Evolutionary conservation across 2,888 invertebrate genomes (phyloP).

Genomic region (Empis livida): DNA sequence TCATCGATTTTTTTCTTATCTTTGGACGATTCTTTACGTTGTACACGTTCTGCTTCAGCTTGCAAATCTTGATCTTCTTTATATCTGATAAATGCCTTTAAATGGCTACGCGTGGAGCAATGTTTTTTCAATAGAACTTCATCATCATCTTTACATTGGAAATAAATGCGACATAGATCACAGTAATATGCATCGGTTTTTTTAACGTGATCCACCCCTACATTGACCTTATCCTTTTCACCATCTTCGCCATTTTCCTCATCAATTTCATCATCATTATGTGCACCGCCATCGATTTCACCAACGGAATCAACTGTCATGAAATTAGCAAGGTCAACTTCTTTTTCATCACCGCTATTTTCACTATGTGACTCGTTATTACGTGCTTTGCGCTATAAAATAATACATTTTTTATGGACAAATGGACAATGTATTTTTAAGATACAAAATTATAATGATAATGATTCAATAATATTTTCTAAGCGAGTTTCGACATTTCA

Average conservation of each 20-base stretch:
- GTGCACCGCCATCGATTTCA: constrained; percentile 54
- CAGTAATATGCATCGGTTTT: constrained; percentile 68
- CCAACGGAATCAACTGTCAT: constrained; percentile 83
- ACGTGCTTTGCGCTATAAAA: constrained; percentile 43
- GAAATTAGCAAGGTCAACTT: constrained; percentile 69
- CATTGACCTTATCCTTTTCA: constrained; percentile 41
- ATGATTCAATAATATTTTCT: too few relatives aligned
- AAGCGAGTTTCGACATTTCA: too few relatives aligned
- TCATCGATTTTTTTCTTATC: constrained; percentile 9
- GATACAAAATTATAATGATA: too few relatives aligned
- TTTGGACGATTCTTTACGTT: constrained; percentile 25
- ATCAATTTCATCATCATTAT: constrained; percentile 36
- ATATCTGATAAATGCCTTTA: constrained; percentile 62
- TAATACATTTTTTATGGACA: too few relatives aligned
- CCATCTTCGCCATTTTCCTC: constrained; percentile 45
- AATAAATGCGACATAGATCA: constrained; percentile 63
- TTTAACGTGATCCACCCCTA: constrained; percentile 37
- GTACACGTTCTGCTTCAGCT: constrained; percentile 56
- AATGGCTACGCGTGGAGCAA: constrained; percentile 61
- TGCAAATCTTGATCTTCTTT: constrained; percentile 64
- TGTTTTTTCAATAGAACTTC: constrained; percentile 53
- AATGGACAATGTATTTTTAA: too few relatives aligned
- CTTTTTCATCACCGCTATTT: constrained; percentile 52
- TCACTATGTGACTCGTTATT: constrained; percentile 43
- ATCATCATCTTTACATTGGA: constrained; percentile 48